These are phyloP conservation scores for Watersipora subatra DNA, from an alignment of 1,140 invertebrate genomes.

Conservation along the genomic window DNA sequence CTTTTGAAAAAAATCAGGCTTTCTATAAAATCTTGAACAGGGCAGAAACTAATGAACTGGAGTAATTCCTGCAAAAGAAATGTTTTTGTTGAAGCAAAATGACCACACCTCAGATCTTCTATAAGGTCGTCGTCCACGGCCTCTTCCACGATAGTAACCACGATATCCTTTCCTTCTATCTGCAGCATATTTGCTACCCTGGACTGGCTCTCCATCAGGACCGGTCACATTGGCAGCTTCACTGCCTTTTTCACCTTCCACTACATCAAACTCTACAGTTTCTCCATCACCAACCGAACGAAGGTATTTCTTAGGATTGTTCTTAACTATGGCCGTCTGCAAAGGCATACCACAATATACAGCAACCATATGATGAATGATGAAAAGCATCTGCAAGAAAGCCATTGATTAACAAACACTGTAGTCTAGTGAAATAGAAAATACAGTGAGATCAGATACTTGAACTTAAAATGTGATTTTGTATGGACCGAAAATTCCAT, in stretches of 20 bases:
- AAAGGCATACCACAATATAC: constrained; percentile 39
- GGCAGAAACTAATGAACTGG: background rate
- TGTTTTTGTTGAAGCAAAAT: background rate
- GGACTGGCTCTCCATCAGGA: constrained; percentile 76
- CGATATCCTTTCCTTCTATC: constrained; percentile 65
- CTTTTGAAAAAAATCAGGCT: background rate
- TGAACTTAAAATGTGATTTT: too few species aligned
- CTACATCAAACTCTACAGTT: constrained; percentile 96
- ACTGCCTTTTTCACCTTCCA: constrained; percentile 93
- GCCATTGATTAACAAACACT: background rate
- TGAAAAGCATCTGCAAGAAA: background rate
- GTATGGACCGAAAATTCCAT: too few species aligned
- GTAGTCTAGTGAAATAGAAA: background rate
- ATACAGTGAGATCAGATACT: background rate
- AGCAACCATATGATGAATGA: background rate
- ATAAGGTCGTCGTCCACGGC: constrained; percentile 33
- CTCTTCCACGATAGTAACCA: constrained; percentile 48
- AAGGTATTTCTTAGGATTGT: constrained; percentile 91
- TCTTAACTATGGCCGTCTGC: constrained; percentile 79
- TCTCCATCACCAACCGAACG: constrained; percentile 96
- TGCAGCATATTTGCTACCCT: constrained; percentile 88
- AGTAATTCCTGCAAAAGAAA: background rate
- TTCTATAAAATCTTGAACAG: background rate
- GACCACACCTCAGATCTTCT: background rate
- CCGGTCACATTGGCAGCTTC: constrained; percentile 95